phyloP scores from a whole-genome alignment of 2,888 invertebrate species.

The Philereme vetulata region DNA sequence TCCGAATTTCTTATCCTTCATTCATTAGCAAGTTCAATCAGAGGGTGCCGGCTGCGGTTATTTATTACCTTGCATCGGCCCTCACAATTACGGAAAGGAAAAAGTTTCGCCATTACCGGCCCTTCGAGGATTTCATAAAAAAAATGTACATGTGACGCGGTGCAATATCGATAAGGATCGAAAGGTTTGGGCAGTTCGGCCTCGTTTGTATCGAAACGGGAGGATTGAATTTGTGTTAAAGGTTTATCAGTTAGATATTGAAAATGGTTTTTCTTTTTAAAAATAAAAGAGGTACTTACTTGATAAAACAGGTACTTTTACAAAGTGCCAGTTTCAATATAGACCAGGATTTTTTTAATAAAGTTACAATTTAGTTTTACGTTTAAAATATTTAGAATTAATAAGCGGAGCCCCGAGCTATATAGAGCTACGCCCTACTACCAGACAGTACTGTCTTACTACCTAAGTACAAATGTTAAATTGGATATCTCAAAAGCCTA shows the following conservation, averaged over 20 bases:
- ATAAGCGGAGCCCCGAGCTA: too few species aligned
- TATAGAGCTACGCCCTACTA: too few species aligned
- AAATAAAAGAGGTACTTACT: too few species aligned
- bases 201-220: constrained; percentile 56
- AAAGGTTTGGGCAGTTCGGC: constrained; percentile 44
- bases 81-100: constrained; percentile 80
- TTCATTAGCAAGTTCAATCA: constrained; percentile 84
- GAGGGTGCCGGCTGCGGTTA: constrained; percentile 76
- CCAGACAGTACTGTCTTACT: too few species aligned
- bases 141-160: constrained; percentile 71
- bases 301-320: too few species aligned
- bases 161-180: constrained; percentile 63
- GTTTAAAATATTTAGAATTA: too few species aligned
- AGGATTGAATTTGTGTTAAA: constrained; percentile 29
- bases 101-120: constrained; percentile 80
- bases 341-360: too few species aligned
- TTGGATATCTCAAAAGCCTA: not conserved
- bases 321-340: too few species aligned
- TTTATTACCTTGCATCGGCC: constrained; percentile 80
- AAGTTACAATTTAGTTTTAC: too few species aligned
- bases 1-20: constrained; percentile 79
- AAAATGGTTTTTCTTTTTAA: constrained; percentile 4
- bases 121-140: constrained; percentile 73
- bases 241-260: constrained; percentile 13
- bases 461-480: not conserved